phyloP scores from a whole-genome alignment of 2,797 vertebrate species.

The Clamator glandarius region DNA sequence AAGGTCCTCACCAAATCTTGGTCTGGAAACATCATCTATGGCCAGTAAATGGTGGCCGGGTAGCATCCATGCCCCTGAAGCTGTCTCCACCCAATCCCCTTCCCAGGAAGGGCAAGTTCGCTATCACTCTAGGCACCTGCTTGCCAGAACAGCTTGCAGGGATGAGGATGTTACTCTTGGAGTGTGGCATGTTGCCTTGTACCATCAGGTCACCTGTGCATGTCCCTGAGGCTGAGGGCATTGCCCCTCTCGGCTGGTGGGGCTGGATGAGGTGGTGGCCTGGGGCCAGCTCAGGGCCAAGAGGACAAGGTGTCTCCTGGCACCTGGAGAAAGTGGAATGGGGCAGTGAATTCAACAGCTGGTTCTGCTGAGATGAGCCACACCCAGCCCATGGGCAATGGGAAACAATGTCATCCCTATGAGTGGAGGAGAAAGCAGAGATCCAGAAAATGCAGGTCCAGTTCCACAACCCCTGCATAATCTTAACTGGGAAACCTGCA shows the following conservation, averaged over 20 bases:
- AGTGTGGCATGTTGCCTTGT: not conserved
- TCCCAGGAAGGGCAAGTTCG: not conserved
- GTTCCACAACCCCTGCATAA: not conserved
- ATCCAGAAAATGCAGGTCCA: not conserved
- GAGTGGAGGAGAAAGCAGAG: not conserved
- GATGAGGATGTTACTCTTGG: not conserved
- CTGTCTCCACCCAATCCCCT: not conserved
- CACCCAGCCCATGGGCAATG: fast-evolving
- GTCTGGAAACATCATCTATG: not conserved
- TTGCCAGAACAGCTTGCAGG: not conserved
- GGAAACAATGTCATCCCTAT: not conserved
- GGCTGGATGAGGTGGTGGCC: not conserved
- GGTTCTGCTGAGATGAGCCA: not conserved
- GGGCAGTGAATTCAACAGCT: not conserved
- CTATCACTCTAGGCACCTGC: not conserved
- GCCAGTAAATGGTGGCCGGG: not conserved
- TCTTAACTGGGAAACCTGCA: not conserved
- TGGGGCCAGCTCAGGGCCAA: fast-evolving
- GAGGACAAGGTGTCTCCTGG: not conserved
- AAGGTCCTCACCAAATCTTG: not conserved
- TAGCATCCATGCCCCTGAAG: fast-evolving
- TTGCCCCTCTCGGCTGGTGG: not conserved
- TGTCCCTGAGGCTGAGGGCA: fast-evolving
- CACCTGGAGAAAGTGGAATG: not conserved
- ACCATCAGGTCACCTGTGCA: not conserved